Conservation (phyloP, 2,888 invertebrate genomes). For the Aleiodes alternator region DNA sequence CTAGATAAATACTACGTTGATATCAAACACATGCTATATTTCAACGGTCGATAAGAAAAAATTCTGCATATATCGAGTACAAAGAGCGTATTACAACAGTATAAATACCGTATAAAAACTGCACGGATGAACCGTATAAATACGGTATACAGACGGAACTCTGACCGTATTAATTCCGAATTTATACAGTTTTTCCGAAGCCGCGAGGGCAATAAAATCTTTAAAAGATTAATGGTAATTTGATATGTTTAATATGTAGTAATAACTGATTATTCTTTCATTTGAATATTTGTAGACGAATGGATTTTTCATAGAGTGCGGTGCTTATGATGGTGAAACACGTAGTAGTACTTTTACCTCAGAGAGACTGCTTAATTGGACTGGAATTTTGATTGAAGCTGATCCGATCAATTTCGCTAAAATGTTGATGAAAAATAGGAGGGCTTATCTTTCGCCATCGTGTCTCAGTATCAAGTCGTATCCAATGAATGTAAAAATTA, state of each 20-base stretch:
- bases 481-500: slow-evolving; percentile 71
- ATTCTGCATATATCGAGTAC: too few relatives aligned
- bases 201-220: slow-evolving; percentile 73
- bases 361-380: slow-evolving; percentile 76
- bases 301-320: slow-evolving; percentile 78
- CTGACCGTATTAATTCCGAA: too few relatives aligned
- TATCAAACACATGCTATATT: too few relatives aligned
- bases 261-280: not conserved
- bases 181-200: too few relatives aligned
- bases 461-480: slow-evolving; percentile 75
- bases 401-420: slow-evolving; percentile 76
- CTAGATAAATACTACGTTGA: too few relatives aligned
- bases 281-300: slow-evolving; percentile 66
- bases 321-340: slow-evolving; percentile 78
- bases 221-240: not conserved
- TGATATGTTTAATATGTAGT: not conserved
- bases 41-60: too few relatives aligned
- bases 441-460: slow-evolving; percentile 75
- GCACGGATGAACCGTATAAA: too few relatives aligned
- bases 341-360: slow-evolving; percentile 77
- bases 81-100: too few relatives aligned
- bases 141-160: too few relatives aligned
- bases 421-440: slow-evolving; percentile 74
- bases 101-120: too few relatives aligned
- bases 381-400: slow-evolving; percentile 77